A percentile compares a stretch with the other conserved stretches of the same genome.
Conservation (phyloP, 2,113 vertebrate genomes). For the Catagonus wagneri region DNA sequence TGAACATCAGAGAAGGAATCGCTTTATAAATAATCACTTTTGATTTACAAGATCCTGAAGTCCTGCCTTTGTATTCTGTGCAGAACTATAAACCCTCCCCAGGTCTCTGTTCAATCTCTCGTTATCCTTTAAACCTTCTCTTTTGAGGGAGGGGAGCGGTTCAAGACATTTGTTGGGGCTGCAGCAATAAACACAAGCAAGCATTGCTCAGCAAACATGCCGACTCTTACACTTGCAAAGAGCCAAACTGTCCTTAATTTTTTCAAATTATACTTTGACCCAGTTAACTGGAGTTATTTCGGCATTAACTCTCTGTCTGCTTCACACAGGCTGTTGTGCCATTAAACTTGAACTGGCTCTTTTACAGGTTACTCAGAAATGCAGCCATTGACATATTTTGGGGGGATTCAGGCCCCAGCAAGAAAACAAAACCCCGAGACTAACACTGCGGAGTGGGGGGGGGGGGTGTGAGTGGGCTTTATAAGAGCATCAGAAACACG, state of each 20-base stretch:
- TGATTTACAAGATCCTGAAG: conserved; percentile 75
- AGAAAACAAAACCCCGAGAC: conserved; percentile 59
- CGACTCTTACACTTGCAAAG: conserved; percentile 68
- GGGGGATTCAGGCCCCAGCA: neutral
- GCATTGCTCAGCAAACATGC: conserved; percentile 68
- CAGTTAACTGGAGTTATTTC: conserved; percentile 84
- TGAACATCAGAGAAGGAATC: conserved; percentile 75
- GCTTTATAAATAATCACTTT: conserved; percentile 76
- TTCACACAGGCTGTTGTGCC: conserved; percentile 60
- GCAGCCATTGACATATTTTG: conserved; percentile 24
- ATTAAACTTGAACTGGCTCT: conserved; percentile 56
- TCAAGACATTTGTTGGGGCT: conserved; percentile 56
- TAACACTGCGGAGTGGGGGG: neutral
- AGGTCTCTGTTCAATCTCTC: conserved; percentile 52
- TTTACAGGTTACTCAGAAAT: conserved; percentile 68
- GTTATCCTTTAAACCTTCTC: conserved; percentile 61
- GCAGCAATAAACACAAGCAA: conserved; percentile 67
- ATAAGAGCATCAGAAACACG: conserved; percentile 26
- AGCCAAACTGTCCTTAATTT: conserved; percentile 81
- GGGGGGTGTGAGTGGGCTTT: neutral
- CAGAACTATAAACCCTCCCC: conserved; percentile 55
- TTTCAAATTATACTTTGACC: conserved; percentile 84
- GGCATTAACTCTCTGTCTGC: conserved; percentile 80
- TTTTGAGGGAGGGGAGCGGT: neutral
- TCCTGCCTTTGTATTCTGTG: conserved; percentile 64